Evolutionary conservation across 2,888 invertebrate genomes (phyloP).

Genomic region (Tipula vernalis): DNA sequence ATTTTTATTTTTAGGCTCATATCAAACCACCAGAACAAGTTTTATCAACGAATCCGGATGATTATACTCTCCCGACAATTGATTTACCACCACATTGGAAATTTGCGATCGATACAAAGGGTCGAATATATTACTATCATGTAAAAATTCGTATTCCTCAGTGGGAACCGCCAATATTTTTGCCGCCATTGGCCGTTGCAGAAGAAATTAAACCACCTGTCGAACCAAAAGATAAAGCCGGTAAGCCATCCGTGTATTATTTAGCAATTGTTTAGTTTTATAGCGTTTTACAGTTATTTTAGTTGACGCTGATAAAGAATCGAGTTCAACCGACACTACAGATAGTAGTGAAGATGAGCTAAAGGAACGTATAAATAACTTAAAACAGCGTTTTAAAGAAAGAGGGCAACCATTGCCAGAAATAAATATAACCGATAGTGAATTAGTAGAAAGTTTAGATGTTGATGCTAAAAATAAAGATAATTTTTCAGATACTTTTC

Average conservation of each 20-base stretch:
- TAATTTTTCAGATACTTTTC: neutral
- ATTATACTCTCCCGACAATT: constrained; percentile 36
- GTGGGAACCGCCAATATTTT: constrained; percentile 55
- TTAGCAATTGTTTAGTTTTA: neutral
- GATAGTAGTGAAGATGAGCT: constrained; percentile 15
- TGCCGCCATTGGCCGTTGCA: constrained; percentile 33
- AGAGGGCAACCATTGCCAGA: neutral
- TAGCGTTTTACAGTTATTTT: neutral
- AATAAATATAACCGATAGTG: neutral
- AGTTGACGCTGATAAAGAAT: neutral
- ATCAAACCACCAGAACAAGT: constrained; percentile 24
- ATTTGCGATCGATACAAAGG: constrained; percentile 65
- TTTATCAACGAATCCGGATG: constrained; percentile 25
- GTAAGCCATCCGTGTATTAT: neutral
- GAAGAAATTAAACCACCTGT: constrained; percentile 16
- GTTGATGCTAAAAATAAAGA: neutral
- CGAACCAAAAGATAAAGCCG: neutral
- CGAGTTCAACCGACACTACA: constrained; percentile 15
- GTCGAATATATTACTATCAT: constrained; percentile 87
- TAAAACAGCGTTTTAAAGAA: neutral
- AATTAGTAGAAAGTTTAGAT: neutral
- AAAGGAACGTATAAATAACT: neutral
- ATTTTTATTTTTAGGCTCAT: constrained; percentile 18
- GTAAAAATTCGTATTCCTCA: constrained; percentile 61
- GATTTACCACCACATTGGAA: constrained; percentile 81